Evolutionary conservation across 2,888 invertebrate species (phyloP).

Genomic region (Ichneumon xanthorius): DNA sequence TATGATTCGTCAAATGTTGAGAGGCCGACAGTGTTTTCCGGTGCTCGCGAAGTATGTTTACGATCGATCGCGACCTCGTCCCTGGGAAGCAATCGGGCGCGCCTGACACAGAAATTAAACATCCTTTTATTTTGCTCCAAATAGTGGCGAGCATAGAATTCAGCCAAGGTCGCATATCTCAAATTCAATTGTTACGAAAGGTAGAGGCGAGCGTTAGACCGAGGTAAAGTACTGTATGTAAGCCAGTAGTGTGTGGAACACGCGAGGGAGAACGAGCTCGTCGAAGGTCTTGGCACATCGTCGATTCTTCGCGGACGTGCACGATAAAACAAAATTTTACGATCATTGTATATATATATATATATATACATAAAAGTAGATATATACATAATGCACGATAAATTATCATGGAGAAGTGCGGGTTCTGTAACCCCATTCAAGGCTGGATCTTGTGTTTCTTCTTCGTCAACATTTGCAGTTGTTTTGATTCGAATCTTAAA

Average conservation of each 20-base stretch:
- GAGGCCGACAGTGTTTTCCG: constrained; percentile 22
- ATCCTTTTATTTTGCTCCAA: constrained; percentile 41
- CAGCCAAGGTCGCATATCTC: constrained; percentile 24
- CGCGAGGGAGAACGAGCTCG: background rate
- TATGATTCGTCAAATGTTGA: background rate
- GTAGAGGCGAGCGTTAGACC: constrained; percentile 8
- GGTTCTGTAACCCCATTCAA: background rate
- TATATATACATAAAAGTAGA: too few relatives aligned
- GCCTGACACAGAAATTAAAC: constrained; percentile 49
- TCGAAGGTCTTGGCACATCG: constrained; percentile 61
- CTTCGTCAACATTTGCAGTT: background rate
- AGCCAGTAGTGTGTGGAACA: background rate
- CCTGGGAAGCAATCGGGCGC: constrained; percentile 24
- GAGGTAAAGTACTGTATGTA: background rate
- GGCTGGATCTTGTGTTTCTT: background rate
- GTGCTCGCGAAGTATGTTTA: constrained; percentile 17
- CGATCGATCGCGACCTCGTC: constrained; percentile 59
- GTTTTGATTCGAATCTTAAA: background rate
- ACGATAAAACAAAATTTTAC: constrained; percentile 56
- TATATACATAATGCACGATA: background rate
- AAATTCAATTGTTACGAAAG: constrained; percentile 36
- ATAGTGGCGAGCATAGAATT: constrained; percentile 33
- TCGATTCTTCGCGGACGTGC: constrained; percentile 40
- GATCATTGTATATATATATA: constrained; percentile 1
- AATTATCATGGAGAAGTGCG: background rate